A percentile compares a stretch with the other conserved stretches of the same genome.
Conservation (phyloP, 1,140 invertebrate genomes). For the Riptortus pedestris region DNA sequence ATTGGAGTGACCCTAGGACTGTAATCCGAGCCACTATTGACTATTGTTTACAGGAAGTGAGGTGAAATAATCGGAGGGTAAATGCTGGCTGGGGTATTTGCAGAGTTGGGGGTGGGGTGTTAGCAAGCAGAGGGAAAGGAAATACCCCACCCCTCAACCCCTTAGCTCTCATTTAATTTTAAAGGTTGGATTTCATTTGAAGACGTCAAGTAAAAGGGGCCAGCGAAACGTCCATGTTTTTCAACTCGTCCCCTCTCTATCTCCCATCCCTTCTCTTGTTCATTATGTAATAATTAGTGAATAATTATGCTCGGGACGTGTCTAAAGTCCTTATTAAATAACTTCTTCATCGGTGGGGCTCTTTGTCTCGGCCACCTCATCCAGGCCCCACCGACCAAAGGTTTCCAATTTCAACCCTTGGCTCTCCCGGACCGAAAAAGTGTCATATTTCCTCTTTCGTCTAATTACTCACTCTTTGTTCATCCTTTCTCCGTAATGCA, state of each 20-base stretch:
- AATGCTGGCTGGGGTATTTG: background rate
- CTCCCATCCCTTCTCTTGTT: background rate
- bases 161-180: constrained; percentile 5
- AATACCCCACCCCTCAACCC: background rate
- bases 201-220: background rate
- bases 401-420: constrained; percentile 22
- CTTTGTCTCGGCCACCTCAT: background rate
- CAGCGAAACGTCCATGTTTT: too few relatives aligned
- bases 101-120: too few relatives aligned
- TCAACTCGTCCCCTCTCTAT: too few relatives aligned
- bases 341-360: constrained; percentile 16
- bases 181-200: constrained; percentile 8
- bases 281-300: constrained; percentile 23
- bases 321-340: constrained; percentile 22
- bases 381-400: too few relatives aligned
- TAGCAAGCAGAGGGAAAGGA: background rate
- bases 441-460: constrained; percentile 6
- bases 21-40: too few relatives aligned
- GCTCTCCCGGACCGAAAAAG: constrained; percentile 4
- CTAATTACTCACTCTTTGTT: background rate
- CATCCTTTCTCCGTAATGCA: background rate
- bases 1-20: too few relatives aligned
- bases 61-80: constrained; percentile 1
- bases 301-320: constrained; percentile 16
- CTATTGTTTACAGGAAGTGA: constrained; percentile 12